Base-by-base conservation (phyloP, 1,140 invertebrate species). In the Drosophila rhopaloa region DNA sequence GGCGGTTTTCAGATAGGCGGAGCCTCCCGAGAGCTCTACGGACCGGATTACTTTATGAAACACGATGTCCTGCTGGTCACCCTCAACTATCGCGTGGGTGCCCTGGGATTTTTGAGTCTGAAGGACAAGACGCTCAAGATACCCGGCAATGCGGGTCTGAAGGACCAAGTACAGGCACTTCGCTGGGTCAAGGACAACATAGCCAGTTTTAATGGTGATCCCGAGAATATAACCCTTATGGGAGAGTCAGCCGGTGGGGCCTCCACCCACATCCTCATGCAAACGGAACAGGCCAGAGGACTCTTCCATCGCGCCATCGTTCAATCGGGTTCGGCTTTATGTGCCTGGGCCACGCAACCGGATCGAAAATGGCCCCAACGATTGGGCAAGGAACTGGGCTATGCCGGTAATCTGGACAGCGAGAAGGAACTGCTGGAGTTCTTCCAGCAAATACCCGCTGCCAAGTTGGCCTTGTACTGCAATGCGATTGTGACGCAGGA, bases 61-160 rank as follows among this genome's bases (percentile, higher is more conserved):
- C 93, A 96, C 78, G 94, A 94, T 41, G 92, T 96, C 0, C 91
- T 97, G 3, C 62, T 96, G 0, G 95, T 97, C 0, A 94, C 95
- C 4, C 93, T 96, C 2, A 96, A 96, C 78, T 97, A 97, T 91
- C 93, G 96, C 46, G 85, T 96, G 3, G 95, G 94, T 14, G 91
- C 93, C 6, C 90, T 95, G 27, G 95, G 90, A 9, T 91, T 91
- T 14, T n/a, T 91, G 6, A 91, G 86, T 50, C 67, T 93, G 0
- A 80, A 91, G 58, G 92, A 93, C 58, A 78, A 35, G 2, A 16
- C 62, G 0, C 19, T 90, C 4, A 70, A 91, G 13, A 76, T 91
- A 9, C 91, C 92, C 0, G 92, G 92, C 8, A 93, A 93, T 72
- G 90, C 84, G 1, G 92, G 92, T 0, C 55, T 93, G 2, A 93